These are phyloP conservation scores for Stichopus horrens DNA, from an alignment of 53 echinoderm and acorn worm genomes.

Conservation along the genomic window DNA sequence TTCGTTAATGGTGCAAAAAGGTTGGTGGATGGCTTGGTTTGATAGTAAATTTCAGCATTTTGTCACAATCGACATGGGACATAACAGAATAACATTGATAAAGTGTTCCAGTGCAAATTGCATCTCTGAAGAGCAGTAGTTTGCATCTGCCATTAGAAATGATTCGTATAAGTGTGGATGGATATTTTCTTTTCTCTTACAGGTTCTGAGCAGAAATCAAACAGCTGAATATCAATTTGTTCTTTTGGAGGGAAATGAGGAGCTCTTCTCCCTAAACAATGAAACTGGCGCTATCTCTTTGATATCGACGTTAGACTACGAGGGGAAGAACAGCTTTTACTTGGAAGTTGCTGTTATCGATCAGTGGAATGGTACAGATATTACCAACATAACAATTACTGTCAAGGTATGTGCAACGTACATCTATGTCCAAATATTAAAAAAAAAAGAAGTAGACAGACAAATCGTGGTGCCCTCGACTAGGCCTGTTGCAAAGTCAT, in stretches of 20 bases:
- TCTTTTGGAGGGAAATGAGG: slow-evolving; percentile 13
- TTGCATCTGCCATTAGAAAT: background rate
- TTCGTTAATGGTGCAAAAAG: no score
- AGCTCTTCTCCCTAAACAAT: background rate
- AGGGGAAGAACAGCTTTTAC: background rate
- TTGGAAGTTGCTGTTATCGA: slow-evolving; percentile 34
- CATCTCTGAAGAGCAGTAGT: no score
- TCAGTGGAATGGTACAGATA: slow-evolving; percentile 29
- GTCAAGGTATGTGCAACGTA: background rate
- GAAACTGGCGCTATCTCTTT: slow-evolving; percentile 39
- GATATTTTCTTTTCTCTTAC: background rate
- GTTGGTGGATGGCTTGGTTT: no score
- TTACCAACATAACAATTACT: slow-evolving; percentile 18
- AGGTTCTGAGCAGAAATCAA: slow-evolving; percentile 26
- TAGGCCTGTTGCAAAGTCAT: background rate
- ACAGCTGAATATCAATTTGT: background rate
- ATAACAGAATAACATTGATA: no score
- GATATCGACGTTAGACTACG: slow-evolving; percentile 9
- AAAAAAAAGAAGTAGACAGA: background rate
- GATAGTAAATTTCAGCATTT: no score
- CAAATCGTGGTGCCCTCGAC: background rate
- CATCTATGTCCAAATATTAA: background rate
- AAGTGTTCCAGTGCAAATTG: no score
- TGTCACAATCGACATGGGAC: no score
- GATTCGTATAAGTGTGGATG: background rate